phyloP scores from a whole-genome alignment of 1,140 invertebrate genomes.

The Atta colombica region DNA sequence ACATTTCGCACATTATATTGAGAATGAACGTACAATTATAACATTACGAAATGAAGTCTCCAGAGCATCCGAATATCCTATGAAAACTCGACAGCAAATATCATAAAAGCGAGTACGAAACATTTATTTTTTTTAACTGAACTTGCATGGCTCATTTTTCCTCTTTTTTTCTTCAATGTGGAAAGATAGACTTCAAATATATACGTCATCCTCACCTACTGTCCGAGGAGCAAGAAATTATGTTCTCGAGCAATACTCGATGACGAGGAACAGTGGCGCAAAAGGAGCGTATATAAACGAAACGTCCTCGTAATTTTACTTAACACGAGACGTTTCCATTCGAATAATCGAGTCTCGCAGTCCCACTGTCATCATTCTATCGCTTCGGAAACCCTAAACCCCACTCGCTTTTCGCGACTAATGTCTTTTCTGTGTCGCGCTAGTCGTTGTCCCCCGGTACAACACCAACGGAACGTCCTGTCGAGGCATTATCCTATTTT shows the following conservation, averaged over 20 bases:
- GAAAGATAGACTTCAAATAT: too few relatives aligned
- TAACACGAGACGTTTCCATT: slow-evolving; percentile 68
- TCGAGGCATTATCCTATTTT: slow-evolving; percentile 83
- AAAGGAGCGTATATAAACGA: slow-evolving; percentile 39
- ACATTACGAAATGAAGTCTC: background rate
- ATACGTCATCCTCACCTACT: background rate
- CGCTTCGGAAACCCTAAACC: slow-evolving; percentile 63
- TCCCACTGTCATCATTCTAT: slow-evolving; percentile 68
- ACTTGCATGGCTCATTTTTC: too few relatives aligned
- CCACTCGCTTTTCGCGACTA: slow-evolving; percentile 78
- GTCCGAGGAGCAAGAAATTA: background rate
- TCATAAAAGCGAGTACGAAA: background rate
- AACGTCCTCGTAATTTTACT: slow-evolving; percentile 72
- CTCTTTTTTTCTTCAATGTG: too few relatives aligned
- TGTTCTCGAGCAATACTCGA: background rate
- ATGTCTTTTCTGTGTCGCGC: slow-evolving; percentile 86
- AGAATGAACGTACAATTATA: background rate
- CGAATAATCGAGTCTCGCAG: slow-evolving; percentile 72
- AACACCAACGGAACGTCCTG: slow-evolving; percentile 74
- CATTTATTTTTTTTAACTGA: too few relatives aligned
- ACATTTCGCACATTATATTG: background rate
- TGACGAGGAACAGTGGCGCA: background rate
- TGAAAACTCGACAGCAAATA: background rate
- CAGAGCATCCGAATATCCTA: background rate
- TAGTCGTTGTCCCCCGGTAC: slow-evolving; percentile 80